Conservation (phyloP, 2,888 invertebrate species). For the Sinodicranocentrus sp. region DNA sequence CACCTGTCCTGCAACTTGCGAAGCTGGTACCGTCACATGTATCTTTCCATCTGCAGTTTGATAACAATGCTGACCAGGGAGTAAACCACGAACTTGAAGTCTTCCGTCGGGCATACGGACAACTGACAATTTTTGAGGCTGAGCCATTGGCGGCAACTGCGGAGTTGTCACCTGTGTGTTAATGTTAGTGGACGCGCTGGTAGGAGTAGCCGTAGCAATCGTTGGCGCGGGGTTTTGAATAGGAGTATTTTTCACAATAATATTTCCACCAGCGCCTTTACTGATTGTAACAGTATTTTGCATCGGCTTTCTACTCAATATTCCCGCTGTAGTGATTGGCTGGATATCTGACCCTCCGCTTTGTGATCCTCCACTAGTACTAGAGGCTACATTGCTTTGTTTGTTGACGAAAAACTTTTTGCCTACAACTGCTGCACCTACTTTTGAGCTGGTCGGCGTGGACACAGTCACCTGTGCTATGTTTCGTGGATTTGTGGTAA, state of each 20-base stretch:
- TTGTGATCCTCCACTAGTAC: slow-evolving; percentile 10
- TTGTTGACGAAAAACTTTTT: slow-evolving; percentile 58
- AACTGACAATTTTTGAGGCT: slow-evolving; percentile 90
- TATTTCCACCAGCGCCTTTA: slow-evolving; percentile 44
- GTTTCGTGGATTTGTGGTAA: slow-evolving; percentile 63
- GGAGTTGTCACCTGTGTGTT: background rate
- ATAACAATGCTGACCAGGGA: slow-evolving; percentile 91
- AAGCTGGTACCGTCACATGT: slow-evolving; percentile 81
- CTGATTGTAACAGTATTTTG: slow-evolving; percentile 49
- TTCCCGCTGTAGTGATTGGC: background rate
- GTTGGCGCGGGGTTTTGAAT: background rate
- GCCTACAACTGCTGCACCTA: slow-evolving; percentile 44
- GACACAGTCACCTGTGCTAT: slow-evolving; percentile 15
- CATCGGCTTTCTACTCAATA: slow-evolving; percentile 35
- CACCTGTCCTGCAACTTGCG: slow-evolving; percentile 77
- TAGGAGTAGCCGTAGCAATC: background rate
- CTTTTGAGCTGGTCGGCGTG: slow-evolving; percentile 60
- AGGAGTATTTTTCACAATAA: slow-evolving; percentile 42
- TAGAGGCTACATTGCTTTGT: slow-evolving; percentile 2
- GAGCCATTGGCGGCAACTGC: background rate
- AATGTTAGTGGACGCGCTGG: background rate
- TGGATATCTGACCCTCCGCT: slow-evolving; percentile 5
- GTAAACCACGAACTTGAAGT: slow-evolving; percentile 92
- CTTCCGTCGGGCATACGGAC: slow-evolving; percentile 94
- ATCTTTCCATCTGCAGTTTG: slow-evolving; percentile 92